phyloP scores from a whole-genome alignment of 2,797 vertebrate genomes.

The Vultur gryphus region DNA sequence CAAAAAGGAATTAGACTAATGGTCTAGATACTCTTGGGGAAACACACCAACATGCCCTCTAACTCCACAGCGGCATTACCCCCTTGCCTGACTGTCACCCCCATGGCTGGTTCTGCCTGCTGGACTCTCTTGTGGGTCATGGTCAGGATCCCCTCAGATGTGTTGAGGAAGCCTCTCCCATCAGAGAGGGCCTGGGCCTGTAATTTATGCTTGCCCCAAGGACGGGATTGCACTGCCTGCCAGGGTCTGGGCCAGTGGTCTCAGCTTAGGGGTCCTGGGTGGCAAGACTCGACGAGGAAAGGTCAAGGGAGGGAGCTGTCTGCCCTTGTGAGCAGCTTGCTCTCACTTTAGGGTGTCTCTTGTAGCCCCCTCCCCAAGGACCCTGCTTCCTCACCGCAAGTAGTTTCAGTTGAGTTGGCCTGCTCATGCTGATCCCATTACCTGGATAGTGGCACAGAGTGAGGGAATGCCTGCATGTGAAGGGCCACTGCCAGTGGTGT shows the following conservation, averaged over 20 bases:
- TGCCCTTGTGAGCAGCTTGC: not conserved
- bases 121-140: not conserved
- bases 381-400: not conserved
- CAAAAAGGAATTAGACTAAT: not conserved
- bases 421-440: not conserved
- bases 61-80: not conserved
- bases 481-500: not conserved
- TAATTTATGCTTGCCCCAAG: not conserved
- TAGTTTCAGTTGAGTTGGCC: not conserved
- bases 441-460: not conserved
- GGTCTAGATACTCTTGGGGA: not conserved
- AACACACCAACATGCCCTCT: not conserved
- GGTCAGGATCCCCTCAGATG: not conserved
- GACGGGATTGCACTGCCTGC: not conserved
- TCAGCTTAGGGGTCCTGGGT: not conserved
- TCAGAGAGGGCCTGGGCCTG: not conserved
- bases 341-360: not conserved
- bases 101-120: not conserved
- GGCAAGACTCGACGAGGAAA: not conserved
- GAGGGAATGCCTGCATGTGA: not conserved
- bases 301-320: not conserved
- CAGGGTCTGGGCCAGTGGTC: not conserved
- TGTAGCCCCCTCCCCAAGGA: not conserved
- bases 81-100: not conserved
- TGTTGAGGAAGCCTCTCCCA: not conserved